Evolutionary conservation across 2,797 vertebrate genomes (phyloP), one percentile per base, ranked within the genome.

Genomic region (Cyprinella venusta): DNA sequence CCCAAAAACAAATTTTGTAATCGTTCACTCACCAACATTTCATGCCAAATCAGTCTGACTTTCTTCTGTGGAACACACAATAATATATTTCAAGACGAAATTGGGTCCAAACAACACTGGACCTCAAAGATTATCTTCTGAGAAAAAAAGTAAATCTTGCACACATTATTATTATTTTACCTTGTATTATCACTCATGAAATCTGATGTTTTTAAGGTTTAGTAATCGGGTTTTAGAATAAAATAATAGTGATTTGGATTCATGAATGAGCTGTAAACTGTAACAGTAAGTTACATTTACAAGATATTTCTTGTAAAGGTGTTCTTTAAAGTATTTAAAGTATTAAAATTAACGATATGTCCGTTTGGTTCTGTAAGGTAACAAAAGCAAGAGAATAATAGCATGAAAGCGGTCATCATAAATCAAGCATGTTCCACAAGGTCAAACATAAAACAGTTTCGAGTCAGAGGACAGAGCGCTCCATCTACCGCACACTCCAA

Each of bases 401-500:
- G 36, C 38, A 45, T 71, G 15, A 80, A 64, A 70, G 42, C 15
- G 2, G 30, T 67, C n/a, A 85, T 24, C 68, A n/a, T 69, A 78
- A 36, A 82, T 67, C 15, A 26, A 21, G 38, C 16, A 38, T 72
- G 67, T 48, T 21, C 15, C 12, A 33, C 45, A 21, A 40, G 36
- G 45, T 79, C 69, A 54, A n/a, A n/a, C 45, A 80, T 4, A 42
- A 77, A 70, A 52, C 6, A 21, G 21, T 59, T 67, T 61, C 24
- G 5, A 79, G 59, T 56, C 33, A 2, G 74, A 45, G 38, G 15
- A 24, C 19, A 61, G 21, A 77, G 19, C 38, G 13, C 52, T 79
- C 59, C 5, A 67, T 40, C 64, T 56, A 26, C 76, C 48, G 79
- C 78, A 64, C 24, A 26, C 54, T 83, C n/a, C 61, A 72, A 70